Conservation (phyloP, 2,888 invertebrate genomes). For the Lasioglossum lativentre region DNA sequence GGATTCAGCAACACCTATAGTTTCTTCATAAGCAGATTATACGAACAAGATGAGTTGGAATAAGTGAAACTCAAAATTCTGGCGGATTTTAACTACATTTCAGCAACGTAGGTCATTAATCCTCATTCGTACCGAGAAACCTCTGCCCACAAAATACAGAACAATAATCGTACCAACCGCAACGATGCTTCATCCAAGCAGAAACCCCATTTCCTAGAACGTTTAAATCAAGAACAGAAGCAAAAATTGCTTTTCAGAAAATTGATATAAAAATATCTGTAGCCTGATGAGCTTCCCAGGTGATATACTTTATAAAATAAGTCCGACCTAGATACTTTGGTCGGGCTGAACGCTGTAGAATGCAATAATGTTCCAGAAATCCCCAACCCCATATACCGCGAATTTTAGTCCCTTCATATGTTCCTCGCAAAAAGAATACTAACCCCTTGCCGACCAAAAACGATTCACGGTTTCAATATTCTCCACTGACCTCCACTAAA, state of each 20-base stretch:
- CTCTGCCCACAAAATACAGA: not conserved
- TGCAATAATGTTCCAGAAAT: not conserved
- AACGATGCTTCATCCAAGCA: not conserved
- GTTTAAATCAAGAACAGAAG: not conserved
- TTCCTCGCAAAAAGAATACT: not conserved
- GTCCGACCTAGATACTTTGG: not conserved
- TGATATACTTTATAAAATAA: not conserved
- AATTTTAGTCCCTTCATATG: slow-evolving; percentile 1
- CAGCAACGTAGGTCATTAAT: not conserved
- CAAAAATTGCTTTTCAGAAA: not conserved
- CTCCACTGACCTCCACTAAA: not conserved
- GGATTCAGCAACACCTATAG: not conserved
- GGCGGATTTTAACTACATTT: not conserved
- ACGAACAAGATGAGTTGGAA: not conserved
- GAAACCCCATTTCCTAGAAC: not conserved
- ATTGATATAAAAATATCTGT: not conserved
- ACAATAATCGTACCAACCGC: not conserved
- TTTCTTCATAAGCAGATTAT: not conserved
- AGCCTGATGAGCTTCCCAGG: not conserved
- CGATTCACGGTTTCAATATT: slow-evolving; percentile 8
- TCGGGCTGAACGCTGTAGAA: not conserved
- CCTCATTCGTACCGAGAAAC: not conserved
- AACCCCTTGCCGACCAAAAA: not conserved
- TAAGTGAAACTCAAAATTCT: not conserved
- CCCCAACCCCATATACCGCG: not conserved